Evolutionary conservation across 64 coral and sea anemone genomes (phyloP), one percentile per base, ranked within the genome.

Genomic region (Stichodactyla mertensii): DNA sequence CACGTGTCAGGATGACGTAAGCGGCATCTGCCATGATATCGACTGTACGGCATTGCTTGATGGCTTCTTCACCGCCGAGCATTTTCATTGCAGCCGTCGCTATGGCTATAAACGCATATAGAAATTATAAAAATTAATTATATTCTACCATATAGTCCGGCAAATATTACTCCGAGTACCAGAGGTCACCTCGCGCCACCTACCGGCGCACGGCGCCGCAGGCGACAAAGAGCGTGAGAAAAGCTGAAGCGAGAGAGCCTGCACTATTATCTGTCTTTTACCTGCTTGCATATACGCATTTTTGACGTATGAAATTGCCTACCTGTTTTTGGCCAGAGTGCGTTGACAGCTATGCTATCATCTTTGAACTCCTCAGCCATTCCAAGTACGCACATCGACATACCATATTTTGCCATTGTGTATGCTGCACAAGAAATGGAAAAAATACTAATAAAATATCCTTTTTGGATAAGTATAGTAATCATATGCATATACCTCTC

Each of bases 341-440:
- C 95, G 92, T 98, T 98, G 19, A 98, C 92, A 71, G 92, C 87
- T 78, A 98, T 89, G 18, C 95, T 89, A 89, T 92, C 87, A 85
- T 83, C 89, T 89, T 94, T 98, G 60, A 98, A 98, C 77, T 98
- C 95, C 56, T 94, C 92, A 54, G 95, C 95, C 95, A 98, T 98
- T 24, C 92, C 95, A 45, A 98, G 92, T 59, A 94, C 92, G 89
- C 95, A 98, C 84, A 98, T 87, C 1, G 95, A 98, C 92, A 94
- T 94, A 8, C 95, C 95, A 92, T 98, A 98, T 31, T 98, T 98
- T 2, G 95, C 95, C 88, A 98, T 98, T 80, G 92, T 98, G 23
- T 98, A 98, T 14, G 95, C 95, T 98, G 18, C 61, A 77, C 18
- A 36, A 77, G 10, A 80, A 45, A 45, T 2, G 36, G 1, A 45